Evolutionary conservation across 2,888 invertebrate genomes (phyloP).

Genomic region (Biston betularia): DNA sequence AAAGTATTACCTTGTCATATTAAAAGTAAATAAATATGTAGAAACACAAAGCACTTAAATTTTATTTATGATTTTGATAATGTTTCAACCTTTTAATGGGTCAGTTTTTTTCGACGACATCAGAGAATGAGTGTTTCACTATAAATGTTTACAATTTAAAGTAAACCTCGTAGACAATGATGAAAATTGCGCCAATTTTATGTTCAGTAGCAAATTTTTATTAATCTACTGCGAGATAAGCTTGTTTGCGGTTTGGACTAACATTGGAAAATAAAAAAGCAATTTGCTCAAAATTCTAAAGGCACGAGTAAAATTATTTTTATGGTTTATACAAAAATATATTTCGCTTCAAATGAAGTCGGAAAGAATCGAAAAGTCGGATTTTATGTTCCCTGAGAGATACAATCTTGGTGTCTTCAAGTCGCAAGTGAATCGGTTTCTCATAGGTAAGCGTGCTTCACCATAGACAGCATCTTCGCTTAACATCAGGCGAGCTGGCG

Average conservation of each 20-base stretch:
- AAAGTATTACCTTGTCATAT: too few relatives aligned
- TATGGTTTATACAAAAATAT: neutral
- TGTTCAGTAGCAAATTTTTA: constrained; percentile 4
- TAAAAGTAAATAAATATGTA: too few relatives aligned
- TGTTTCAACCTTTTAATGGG: constrained; percentile 8
- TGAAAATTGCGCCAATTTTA: constrained; percentile 7
- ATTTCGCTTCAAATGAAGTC: neutral
- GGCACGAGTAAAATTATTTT: neutral
- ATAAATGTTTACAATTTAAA: too few relatives aligned
- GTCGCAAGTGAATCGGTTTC: too few relatives aligned
- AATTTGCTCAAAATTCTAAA: neutral
- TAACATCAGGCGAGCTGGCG: neutral
- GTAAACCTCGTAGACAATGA: constrained; percentile 4
- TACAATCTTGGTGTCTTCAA: too few relatives aligned
- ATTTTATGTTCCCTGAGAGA: too few relatives aligned
- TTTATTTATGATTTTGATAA: too few relatives aligned
- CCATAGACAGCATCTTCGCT: too few relatives aligned
- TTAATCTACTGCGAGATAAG: neutral
- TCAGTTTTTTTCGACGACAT: constrained; percentile 6
- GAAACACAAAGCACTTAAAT: too few relatives aligned
- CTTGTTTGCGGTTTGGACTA: constrained; percentile 4
- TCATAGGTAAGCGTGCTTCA: too few relatives aligned
- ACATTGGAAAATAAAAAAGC: neutral
- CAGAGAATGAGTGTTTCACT: constrained; percentile 9
- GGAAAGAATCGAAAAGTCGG: too few relatives aligned